Evolutionary conservation across 1,140 invertebrate species (phyloP), one percentile per base, ranked within the genome.

Genomic region (Vollenhovia emeryi): DNA sequence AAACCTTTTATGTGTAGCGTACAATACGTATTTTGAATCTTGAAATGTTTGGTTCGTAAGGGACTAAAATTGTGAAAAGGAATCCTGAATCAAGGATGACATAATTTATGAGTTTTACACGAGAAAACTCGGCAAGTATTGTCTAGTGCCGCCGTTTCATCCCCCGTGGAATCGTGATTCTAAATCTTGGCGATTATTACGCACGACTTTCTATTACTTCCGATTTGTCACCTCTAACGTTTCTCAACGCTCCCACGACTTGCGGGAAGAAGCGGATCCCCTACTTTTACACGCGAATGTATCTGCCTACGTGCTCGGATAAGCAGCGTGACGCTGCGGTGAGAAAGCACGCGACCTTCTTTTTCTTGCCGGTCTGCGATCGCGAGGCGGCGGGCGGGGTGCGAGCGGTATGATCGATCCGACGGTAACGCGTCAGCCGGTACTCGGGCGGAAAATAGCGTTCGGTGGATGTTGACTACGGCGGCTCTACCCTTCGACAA

Each of bases 391-490:
- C 33, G 43, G 45, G 7, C 43, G 68, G 48, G 30, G 11, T 15
- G 36, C 66, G 27, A 48, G 48, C 57, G 60, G 60, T 55, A 59
- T 85, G 88, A 90, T 90, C 88, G 85, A 90, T 90, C 85, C 79
- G 36, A 62, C 78, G 89, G 87, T 89, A 87, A 89, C 85, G 75
- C 79, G 88, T 55, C 85, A 89, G 87, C 82, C 82, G 89, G 86
- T 90, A 90, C 86, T 90, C 88, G 86, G 84, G 68, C 80, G 84
- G 90, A 91, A 91, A 91, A 91, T 91, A 87, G 84, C 84, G 87
- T 88, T 88, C 87, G 86, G 80, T 89, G 87, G 84, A 86, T 88
- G 89, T 88, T 91, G 90, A 90, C 86, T 89, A 90, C 89, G 76
- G 85, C 79, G 71, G 80, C 73, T 86, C 85, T 86, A 90, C 88